Evolutionary conservation across 2,888 invertebrate genomes (phyloP).

Genomic region (Eupithecia dodoneata): DNA sequence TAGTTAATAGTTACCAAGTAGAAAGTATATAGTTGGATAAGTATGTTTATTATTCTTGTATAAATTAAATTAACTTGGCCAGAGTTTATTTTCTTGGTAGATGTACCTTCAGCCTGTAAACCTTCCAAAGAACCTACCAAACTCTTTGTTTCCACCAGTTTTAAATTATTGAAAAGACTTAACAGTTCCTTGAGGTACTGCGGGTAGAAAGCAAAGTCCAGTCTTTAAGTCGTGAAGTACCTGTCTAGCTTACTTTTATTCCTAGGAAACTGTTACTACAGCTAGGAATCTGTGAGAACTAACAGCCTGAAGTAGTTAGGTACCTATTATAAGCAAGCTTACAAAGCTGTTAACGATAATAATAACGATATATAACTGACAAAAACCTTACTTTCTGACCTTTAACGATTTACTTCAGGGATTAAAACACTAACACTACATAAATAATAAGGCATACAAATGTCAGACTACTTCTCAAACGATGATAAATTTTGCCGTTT

Average conservation of each 20-base stretch:
- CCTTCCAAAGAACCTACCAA: slow-evolving; percentile 4
- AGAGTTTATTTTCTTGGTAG: background rate
- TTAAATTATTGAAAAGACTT: slow-evolving; percentile 37
- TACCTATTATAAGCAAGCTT: background rate
- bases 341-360: too few relatives aligned
- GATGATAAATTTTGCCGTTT: background rate
- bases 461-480: background rate
- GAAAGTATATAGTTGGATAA: background rate
- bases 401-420: background rate
- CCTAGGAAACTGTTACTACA: slow-evolving; percentile 16
- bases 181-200: slow-evolving; percentile 25
- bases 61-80: background rate
- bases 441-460: background rate
- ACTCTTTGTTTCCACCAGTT: slow-evolving; percentile 20
- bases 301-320: background rate
- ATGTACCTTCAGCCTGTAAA: background rate
- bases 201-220: slow-evolving; percentile 29
- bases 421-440: background rate
- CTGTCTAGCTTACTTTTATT: slow-evolving; percentile 14
- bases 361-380: too few relatives aligned
- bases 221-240: slow-evolving; percentile 14
- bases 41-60: background rate
- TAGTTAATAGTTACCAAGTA: background rate
- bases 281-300: slow-evolving; percentile 8
- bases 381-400: background rate